A percentile compares a stretch with the other conserved stretches of the same genome.
These are phyloP conservation scores for Drosophila borealis DNA, from an alignment of 2,888 invertebrate genomes.

Conservation along the genomic window DNA sequence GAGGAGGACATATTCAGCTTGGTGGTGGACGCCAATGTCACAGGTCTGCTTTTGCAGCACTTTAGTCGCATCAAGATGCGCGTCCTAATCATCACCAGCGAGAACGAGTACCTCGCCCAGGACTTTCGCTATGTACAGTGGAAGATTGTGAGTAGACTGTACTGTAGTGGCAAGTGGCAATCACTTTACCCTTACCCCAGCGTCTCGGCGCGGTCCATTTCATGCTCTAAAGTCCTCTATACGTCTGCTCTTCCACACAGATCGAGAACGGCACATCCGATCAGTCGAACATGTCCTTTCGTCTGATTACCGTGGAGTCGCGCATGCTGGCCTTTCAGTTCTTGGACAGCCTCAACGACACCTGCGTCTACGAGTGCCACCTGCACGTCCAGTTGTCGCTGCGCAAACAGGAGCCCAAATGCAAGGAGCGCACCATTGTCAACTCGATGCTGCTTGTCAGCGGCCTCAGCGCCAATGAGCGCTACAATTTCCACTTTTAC, in stretches of 20 bases:
- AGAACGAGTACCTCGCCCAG: constrained; percentile 82
- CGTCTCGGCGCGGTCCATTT: not conserved
- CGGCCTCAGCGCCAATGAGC: constrained; percentile 74
- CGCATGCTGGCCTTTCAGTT: constrained; percentile 82
- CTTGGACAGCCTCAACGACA: constrained; percentile 77
- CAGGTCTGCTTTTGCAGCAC: constrained; percentile 83
- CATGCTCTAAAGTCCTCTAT: constrained; percentile 25
- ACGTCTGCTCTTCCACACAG: constrained; percentile 46
- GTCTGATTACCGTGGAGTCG: constrained; percentile 80
- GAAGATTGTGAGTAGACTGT: constrained; percentile 83
- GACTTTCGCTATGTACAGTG: constrained; percentile 84
- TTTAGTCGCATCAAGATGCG: constrained; percentile 81
- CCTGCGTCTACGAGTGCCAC: constrained; percentile 81
- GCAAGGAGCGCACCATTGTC: constrained; percentile 72
- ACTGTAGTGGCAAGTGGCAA: constrained; percentile 56
- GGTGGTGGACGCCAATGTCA: constrained; percentile 83
- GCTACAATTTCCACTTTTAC: constrained; percentile 80
- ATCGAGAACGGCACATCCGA: constrained; percentile 83
- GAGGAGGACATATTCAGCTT: constrained; percentile 82
- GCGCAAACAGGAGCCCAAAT: constrained; percentile 75
- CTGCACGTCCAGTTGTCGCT: constrained; percentile 71
- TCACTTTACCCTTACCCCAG: not conserved
- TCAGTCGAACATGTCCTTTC: constrained; percentile 77
- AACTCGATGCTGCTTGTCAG: constrained; percentile 77
- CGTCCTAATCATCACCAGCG: constrained; percentile 82